These are phyloP conservation scores for Xylota segnis DNA, from an alignment of 2,888 invertebrate genomes.

Conservation along the genomic window DNA sequence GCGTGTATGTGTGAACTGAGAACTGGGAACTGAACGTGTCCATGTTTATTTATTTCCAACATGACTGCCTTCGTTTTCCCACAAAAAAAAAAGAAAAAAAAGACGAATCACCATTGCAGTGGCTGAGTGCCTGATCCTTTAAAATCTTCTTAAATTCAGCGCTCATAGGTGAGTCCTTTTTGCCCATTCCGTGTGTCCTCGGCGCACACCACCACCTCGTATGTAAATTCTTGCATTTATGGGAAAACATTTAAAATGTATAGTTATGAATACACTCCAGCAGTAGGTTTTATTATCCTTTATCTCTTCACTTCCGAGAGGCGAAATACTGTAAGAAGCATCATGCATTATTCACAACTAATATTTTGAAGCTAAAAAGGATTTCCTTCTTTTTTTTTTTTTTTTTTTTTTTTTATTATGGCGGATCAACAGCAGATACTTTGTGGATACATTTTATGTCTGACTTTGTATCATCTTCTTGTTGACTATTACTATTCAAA, in stretches of 20 bases:
- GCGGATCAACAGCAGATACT: conserved; percentile 29
- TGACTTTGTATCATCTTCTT: conserved; percentile 53
- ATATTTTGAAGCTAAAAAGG: conserved; percentile 74
- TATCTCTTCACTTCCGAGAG: conserved; percentile 38
- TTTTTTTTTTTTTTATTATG: conserved; percentile 16
- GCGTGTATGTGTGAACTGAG: conserved; percentile 1
- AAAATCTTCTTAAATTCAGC: conserved; percentile 54
- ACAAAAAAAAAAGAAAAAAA: neutral
- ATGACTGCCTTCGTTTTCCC: conserved; percentile 17
- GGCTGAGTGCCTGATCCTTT: conserved; percentile 35
- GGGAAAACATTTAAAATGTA: conserved; percentile 74
- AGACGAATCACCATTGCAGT: conserved; percentile 2
- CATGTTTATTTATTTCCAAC: conserved; percentile 55
- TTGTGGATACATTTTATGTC: conserved; percentile 38
- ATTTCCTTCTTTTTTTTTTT: conserved; percentile 43
- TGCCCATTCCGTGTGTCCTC: conserved; percentile 42
- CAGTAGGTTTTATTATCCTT: conserved; percentile 55
- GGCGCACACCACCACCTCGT: conserved; percentile 32
- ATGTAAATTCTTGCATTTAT: conserved; percentile 71
- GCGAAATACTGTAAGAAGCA: conserved; percentile 50
- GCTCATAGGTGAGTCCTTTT: conserved; percentile 15
- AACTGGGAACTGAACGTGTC: conserved; percentile 33
- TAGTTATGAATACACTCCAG: conserved; percentile 69
- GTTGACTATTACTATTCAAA: conserved; percentile 57
- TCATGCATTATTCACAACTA: conserved; percentile 76